These are phyloP conservation scores for Spicauda simplicius DNA, from an alignment of 2,888 invertebrate species.

Conservation along the genomic window DNA sequence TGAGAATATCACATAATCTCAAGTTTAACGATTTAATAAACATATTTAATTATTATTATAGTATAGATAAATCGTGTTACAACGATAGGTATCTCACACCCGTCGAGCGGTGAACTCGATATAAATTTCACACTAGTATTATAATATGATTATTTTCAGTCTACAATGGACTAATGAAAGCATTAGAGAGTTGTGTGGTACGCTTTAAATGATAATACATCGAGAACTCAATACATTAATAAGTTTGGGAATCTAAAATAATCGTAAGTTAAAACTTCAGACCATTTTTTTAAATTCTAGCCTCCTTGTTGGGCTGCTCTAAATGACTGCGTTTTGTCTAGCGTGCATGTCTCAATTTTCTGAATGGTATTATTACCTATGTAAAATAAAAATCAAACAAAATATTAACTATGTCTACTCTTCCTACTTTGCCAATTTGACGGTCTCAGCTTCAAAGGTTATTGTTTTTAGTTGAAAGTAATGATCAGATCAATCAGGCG, in stretches of 20 bases:
- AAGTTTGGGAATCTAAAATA: background rate
- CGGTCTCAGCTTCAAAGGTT: no score
- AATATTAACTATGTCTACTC: no score
- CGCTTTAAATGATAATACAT: background rate
- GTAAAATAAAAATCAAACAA: no score
- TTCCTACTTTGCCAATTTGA: no score
- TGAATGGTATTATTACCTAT: no score
- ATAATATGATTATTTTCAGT: background rate
- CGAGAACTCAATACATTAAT: background rate
- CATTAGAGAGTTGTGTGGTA: background rate
- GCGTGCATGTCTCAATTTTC: no score
- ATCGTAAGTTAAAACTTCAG: background rate
- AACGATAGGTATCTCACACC: background rate
- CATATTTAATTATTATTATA: constrained; percentile 7
- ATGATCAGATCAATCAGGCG: no score
- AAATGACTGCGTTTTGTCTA: no score
- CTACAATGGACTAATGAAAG: constrained; percentile 1
- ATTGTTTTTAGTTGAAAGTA: no score
- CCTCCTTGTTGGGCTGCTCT: no score
- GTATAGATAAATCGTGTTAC: background rate
- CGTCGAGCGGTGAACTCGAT: constrained; percentile 12
- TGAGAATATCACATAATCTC: background rate
- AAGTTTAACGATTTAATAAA: background rate
- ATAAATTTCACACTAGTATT: constrained; percentile 17
- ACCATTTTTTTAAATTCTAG: no score